These are phyloP conservation scores for Eristalinus aeneus DNA, from an alignment of 2,888 invertebrate genomes.

Conservation along the genomic window DNA sequence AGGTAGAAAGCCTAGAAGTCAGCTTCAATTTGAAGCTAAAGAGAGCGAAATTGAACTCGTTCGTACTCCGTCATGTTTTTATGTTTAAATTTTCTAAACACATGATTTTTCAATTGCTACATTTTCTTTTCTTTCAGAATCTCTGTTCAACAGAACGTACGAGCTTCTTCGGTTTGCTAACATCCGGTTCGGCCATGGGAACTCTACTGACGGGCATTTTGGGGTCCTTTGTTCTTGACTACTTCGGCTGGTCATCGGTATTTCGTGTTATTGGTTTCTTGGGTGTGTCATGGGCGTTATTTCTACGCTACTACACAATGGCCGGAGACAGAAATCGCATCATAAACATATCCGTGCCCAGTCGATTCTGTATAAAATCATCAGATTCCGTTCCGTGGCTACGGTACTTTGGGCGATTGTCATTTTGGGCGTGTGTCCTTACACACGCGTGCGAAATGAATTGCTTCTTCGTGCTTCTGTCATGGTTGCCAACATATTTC, in stretches of 20 bases:
- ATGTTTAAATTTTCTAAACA: too few species aligned
- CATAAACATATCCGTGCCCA: slow-evolving; percentile 79
- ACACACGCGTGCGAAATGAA: slow-evolving; percentile 88
- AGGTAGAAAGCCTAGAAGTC: too few species aligned
- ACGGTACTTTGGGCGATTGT: slow-evolving; percentile 82
- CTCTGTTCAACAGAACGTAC: slow-evolving; percentile 84
- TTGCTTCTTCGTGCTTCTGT: slow-evolving; percentile 86
- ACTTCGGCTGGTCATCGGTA: slow-evolving; percentile 85
- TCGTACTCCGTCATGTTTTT: too few species aligned
- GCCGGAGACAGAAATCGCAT: slow-evolving; percentile 78
- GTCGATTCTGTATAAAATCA: slow-evolving; percentile 78
- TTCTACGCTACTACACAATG: slow-evolving; percentile 83
- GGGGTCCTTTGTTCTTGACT: slow-evolving; percentile 85
- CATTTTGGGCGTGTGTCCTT: slow-evolving; percentile 87
- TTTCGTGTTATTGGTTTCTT: slow-evolving; percentile 85
- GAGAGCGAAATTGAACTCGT: too few species aligned
- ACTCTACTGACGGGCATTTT: slow-evolving; percentile 85
- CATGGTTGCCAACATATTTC: slow-evolving; percentile 89
- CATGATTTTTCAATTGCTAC: too few species aligned
- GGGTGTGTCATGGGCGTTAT: slow-evolving; percentile 83
- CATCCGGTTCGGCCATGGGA: slow-evolving; percentile 84
- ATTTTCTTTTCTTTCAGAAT: too few species aligned
- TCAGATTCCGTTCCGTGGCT: slow-evolving; percentile 83
- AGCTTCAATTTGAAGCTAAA: too few species aligned
- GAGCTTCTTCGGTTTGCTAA: slow-evolving; percentile 85